Conservation (phyloP, 64 coral and sea anemone species). For the Acropora yongei region DNA sequence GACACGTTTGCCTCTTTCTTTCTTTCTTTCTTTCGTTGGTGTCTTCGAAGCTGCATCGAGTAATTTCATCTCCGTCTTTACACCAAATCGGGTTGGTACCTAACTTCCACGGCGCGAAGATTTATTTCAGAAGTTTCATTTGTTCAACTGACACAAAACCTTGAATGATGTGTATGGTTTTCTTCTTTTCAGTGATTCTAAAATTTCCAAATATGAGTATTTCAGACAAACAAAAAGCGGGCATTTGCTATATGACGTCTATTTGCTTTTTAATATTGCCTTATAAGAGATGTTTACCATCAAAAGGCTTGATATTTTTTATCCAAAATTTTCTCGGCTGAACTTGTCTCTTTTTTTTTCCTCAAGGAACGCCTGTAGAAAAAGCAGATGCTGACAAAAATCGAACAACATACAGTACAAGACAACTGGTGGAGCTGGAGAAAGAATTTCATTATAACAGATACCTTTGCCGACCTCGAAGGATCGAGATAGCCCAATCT, state of each 20-base stretch:
- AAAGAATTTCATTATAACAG: constrained; percentile 99
- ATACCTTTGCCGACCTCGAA: constrained; percentile 90
- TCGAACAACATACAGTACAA: constrained; percentile 89
- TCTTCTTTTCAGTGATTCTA: not conserved
- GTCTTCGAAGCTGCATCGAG: too few relatives aligned
- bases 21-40: too few relatives aligned
- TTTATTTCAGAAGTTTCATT: too few relatives aligned
- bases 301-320: not conserved
- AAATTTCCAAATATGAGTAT: not conserved
- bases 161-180: not conserved
- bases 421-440: constrained; percentile 94
- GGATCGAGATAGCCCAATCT: constrained; percentile 97
- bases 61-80: too few relatives aligned
- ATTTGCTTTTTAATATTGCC: not conserved
- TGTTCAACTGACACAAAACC: too few relatives aligned
- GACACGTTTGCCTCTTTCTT: not conserved
- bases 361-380: constrained; percentile 46
- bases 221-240: not conserved
- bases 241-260: not conserved
- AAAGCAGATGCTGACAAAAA: constrained; percentile 81
- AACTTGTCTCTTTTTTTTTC: not conserved
- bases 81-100: too few relatives aligned
- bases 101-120: too few relatives aligned
- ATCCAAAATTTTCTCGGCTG: not conserved
- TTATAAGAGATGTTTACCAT: not conserved